A percentile compares a stretch with the other conserved stretches of the same genome.
Evolutionary conservation across 2,797 vertebrate genomes (phyloP).

Genomic region (Cryptoblepharus egeriae): DNA sequence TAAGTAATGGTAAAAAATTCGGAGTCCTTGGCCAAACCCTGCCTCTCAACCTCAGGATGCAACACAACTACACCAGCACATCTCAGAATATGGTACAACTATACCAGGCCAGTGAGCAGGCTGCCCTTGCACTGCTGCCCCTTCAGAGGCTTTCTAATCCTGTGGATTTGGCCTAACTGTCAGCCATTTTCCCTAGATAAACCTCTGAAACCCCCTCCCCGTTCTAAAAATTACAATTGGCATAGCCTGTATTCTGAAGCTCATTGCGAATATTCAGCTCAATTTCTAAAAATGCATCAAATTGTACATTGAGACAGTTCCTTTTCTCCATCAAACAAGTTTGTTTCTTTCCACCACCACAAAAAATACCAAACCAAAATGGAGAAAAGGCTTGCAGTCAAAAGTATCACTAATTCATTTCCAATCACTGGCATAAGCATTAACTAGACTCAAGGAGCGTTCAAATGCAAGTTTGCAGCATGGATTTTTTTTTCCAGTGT

Average conservation of each 20-base stretch:
- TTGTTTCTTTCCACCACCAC: not conserved
- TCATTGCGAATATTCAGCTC: not conserved
- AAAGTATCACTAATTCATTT: not conserved
- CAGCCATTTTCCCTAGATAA: no score
- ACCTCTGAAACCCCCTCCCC: no score
- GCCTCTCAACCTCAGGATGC: no score
- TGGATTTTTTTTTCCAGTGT: conserved; percentile 8
- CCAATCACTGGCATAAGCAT: not conserved
- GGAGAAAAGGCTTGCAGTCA: not conserved
- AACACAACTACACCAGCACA: no score
- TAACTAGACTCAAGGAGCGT: not conserved
- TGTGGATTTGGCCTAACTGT: no score
- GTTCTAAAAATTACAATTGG: no score
- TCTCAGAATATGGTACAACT: no score
- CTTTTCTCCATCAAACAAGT: not conserved
- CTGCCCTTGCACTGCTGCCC: no score
- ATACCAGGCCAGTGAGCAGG: no score
- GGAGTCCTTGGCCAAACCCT: no score
- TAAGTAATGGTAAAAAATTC: no score
- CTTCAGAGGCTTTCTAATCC: no score
- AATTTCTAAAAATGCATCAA: not conserved
- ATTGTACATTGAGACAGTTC: not conserved
- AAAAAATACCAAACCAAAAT: not conserved
- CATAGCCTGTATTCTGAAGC: not conserved
- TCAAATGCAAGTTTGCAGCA: not conserved